phyloP scores from a whole-genome alignment of 1,140 invertebrate genomes.

The Bacillus rossius region DNA sequence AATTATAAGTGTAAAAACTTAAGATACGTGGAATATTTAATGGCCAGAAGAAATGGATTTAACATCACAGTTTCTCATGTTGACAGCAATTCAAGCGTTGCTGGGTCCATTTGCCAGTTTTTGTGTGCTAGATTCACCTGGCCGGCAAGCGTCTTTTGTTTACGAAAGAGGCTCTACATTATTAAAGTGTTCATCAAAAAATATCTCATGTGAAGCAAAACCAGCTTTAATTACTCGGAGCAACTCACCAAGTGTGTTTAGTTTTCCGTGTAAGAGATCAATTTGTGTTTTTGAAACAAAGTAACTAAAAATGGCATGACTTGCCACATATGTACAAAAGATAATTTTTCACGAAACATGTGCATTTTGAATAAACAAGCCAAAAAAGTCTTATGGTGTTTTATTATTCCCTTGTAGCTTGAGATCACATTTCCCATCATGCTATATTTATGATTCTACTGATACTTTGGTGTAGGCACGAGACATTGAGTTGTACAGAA shows the following conservation, averaged over 20 bases:
- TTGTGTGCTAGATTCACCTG: no score
- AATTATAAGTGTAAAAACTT: background rate
- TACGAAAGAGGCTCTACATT: conserved; percentile 2
- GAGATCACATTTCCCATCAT: no score
- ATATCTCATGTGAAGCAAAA: background rate
- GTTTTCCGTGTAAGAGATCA: conserved; percentile 9
- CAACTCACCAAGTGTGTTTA: conserved; percentile 5
- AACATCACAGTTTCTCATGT: conserved; percentile 7
- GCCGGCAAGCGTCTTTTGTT: background rate
- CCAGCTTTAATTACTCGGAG: background rate
- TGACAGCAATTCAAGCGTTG: background rate
- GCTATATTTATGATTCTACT: no score
- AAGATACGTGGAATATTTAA: background rate
- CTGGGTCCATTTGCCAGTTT: no score
- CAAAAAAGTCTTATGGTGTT: conserved; percentile 12
- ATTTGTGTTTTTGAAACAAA: conserved; percentile 8
- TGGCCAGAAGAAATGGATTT: background rate
- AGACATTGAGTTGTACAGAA: no score
- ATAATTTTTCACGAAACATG: conserved; percentile 23
- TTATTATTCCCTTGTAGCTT: no score
- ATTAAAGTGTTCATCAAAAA: conserved; percentile 7
- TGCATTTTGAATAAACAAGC: conserved; percentile 24
- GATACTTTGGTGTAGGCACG: no score
- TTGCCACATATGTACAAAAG: conserved; percentile 20
- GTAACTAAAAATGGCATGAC: conserved; percentile 10